Percentiles rank a stretch among this genome's conserved stretches.
Conservation (phyloP, 2,888 invertebrate species). For the Campoletis raptor region DNA sequence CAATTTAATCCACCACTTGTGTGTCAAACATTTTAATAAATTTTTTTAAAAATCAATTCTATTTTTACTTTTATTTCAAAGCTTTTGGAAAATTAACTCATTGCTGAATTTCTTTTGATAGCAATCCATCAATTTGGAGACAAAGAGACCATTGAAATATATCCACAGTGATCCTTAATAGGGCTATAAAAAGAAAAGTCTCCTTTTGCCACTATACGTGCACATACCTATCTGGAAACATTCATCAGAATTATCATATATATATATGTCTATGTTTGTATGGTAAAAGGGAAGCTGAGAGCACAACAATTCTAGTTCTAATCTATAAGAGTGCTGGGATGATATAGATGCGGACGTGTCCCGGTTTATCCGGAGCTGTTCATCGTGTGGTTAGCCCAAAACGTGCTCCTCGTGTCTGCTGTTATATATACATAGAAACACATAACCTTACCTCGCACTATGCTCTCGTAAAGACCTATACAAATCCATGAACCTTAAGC, state of each 20-base stretch:
- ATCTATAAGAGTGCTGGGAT: conserved; percentile 72
- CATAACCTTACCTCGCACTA: neutral
- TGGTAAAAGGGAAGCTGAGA: conserved; percentile 23
- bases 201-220: conserved; percentile 29
- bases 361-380: conserved; percentile 63
- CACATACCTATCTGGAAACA: conserved; percentile 20
- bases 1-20: no score
- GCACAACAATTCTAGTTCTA: conserved; percentile 64
- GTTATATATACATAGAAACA: conserved; percentile 46
- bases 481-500: neutral
- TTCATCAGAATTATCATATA: conserved; percentile 23
- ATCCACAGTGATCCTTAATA: neutral
- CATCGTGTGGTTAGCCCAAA: conserved; percentile 57
- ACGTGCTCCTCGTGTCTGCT: conserved; percentile 48
- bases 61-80: neutral
- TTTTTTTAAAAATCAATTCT: neutral
- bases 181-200: conserved; percentile 22
- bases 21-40: neutral
- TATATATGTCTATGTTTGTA: conserved; percentile 27
- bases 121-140: neutral
- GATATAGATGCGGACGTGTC: conserved; percentile 71
- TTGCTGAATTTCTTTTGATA: neutral
- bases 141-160: neutral
- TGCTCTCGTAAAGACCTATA: neutral
- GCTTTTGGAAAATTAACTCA: neutral